Evolutionary conservation across 2,113 vertebrate genomes (phyloP).

Genomic region (Clinocottus analis): DNA sequence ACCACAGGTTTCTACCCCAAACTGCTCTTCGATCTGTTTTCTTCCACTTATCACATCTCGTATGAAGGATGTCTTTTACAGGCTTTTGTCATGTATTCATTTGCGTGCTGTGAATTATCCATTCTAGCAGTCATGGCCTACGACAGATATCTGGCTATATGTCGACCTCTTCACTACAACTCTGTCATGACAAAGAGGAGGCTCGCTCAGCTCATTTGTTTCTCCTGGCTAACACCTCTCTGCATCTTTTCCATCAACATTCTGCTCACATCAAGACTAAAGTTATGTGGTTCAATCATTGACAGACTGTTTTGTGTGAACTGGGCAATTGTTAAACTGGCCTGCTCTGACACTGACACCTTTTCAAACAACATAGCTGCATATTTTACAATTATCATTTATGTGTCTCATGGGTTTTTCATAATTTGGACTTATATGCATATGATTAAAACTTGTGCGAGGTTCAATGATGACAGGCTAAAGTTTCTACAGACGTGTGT

Average conservation of each 20-base stretch:
- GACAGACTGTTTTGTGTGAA: conserved; percentile 53
- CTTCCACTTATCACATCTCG: conserved; percentile 37
- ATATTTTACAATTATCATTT: conserved; percentile 30
- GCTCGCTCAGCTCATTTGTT: conserved; percentile 35
- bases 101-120: conserved; percentile 45
- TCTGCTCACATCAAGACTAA: conserved; percentile 11
- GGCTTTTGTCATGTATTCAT: conserved; percentile 56
- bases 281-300: conserved; percentile 36
- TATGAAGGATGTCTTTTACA: conserved; percentile 54
- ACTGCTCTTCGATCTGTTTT: conserved; percentile 46
- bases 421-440: conserved; percentile 60
- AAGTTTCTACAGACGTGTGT: conserved; percentile 69
- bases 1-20: conserved; percentile 62
- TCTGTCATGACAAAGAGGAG: conserved; percentile 46
- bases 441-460: conserved; percentile 26
- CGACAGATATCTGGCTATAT: conserved; percentile 64
- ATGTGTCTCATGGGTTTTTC: conserved; percentile 34
- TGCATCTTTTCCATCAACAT: neutral
- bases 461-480: conserved; percentile 31
- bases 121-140: conserved; percentile 61
- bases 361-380: conserved; percentile 6
- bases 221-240: conserved; percentile 45
- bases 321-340: conserved; percentile 53
- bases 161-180: conserved; percentile 51
- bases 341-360: conserved; percentile 22